Percentiles rank a stretch among this genome's conserved stretches.
Conservation (phyloP, 1,140 invertebrate species). For the Watersipora subatra region DNA sequence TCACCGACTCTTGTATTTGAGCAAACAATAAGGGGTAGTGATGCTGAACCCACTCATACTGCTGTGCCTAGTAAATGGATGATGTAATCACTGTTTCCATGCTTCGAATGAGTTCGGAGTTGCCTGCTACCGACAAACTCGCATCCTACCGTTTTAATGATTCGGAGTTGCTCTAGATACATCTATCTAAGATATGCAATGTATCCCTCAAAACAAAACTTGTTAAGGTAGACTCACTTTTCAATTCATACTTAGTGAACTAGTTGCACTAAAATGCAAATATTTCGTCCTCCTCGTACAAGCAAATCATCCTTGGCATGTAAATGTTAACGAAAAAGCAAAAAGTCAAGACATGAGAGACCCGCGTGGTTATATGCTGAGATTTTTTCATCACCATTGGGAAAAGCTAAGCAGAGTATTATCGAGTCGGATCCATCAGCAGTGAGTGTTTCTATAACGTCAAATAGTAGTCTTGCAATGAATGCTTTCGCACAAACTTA, state of each 20-base stretch:
- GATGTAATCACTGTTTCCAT: neutral
- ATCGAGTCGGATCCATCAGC: too few species aligned
- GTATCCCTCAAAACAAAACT: too few species aligned
- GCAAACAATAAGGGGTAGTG: conserved; percentile 42
- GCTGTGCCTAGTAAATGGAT: conserved; percentile 40
- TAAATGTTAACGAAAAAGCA: neutral
- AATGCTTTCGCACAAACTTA: too few species aligned
- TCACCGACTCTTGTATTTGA: conserved; percentile 37
- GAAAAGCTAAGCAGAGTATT: too few species aligned
- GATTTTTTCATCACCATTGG: too few species aligned
- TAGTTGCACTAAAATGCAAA: neutral
- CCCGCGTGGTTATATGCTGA: neutral
- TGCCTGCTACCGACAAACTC: too few species aligned
- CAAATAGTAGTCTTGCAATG: too few species aligned
- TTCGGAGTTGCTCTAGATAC: neutral
- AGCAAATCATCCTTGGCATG: neutral
- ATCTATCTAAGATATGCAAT: neutral
- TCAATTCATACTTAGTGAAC: neutral
- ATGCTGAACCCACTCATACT: conserved; percentile 46
- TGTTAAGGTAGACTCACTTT: neutral
- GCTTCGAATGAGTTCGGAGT: too few species aligned
- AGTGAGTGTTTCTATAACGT: too few species aligned
- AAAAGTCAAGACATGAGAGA: neutral
- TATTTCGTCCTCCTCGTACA: neutral
- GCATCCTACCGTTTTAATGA: too few species aligned